Evolutionary conservation across 2,888 invertebrate genomes (phyloP).

Genomic region (Amorpha juglandis): DNA sequence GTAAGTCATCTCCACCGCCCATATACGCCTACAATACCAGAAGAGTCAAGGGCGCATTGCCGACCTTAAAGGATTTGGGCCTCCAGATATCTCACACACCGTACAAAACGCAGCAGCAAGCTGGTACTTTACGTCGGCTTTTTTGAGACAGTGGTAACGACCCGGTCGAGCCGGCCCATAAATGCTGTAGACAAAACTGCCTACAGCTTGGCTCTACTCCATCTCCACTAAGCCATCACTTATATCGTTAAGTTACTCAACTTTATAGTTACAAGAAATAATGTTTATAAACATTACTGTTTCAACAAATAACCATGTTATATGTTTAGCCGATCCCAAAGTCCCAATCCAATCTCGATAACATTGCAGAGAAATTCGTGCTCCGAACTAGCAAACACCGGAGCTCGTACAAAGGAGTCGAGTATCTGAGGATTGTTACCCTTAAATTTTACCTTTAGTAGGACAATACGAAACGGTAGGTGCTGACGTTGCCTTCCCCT

Average conservation of each 20-base stretch:
- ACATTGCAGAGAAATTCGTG: conserved; percentile 40
- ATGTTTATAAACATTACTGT: conserved; percentile 7
- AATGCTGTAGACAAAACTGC: too few species aligned
- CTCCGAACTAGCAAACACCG: conserved; percentile 40
- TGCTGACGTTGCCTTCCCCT: conserved; percentile 60
- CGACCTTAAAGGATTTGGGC: too few species aligned
- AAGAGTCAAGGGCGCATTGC: too few species aligned
- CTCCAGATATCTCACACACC: too few species aligned
- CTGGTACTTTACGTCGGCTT: too few species aligned
- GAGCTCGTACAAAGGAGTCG: conserved; percentile 43
- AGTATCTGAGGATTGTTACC: conserved; percentile 36
- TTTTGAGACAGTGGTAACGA: too few species aligned
- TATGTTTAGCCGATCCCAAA: conserved; percentile 47
- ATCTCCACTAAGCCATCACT: too few species aligned
- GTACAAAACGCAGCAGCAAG: too few species aligned
- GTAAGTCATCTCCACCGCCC: too few species aligned
- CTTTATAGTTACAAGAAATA: neutral
- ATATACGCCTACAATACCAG: too few species aligned
- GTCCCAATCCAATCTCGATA: conserved; percentile 58
- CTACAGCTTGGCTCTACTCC: too few species aligned
- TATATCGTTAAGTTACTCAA: neutral
- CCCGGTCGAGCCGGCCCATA: too few species aligned
- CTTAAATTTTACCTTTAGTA: conserved; percentile 30
- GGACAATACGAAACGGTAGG: conserved; percentile 48
- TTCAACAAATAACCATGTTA: conserved; percentile 5